phyloP scores from a whole-genome alignment of 2,113 vertebrate species.

The Antigone vipio region DNA sequence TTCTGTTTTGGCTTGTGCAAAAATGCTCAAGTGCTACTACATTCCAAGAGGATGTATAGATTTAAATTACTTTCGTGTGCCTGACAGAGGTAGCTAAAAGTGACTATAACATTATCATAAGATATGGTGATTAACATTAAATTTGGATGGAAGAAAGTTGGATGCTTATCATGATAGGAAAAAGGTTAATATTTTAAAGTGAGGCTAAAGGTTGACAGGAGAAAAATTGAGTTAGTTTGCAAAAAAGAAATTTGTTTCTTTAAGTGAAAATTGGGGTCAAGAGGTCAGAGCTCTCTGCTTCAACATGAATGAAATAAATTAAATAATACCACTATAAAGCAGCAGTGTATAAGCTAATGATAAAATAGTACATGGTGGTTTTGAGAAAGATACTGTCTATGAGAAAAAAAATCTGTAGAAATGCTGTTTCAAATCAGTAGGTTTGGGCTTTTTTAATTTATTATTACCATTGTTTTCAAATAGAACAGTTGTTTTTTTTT shows the following conservation, averaged over 20 bases:
- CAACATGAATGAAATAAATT: conserved; percentile 79
- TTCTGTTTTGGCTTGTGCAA: not conserved
- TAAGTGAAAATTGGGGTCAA: conserved; percentile 84
- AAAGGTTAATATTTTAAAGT: conserved; percentile 82
- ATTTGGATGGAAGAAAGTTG: conserved; percentile 67
- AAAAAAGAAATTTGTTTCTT: conserved; percentile 82
- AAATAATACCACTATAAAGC: conserved; percentile 70
- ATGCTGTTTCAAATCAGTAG: not conserved
- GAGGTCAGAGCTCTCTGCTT: conserved; percentile 70
- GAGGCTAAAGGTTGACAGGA: conserved; percentile 80
- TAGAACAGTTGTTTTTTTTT: not conserved
- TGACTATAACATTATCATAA: conserved; percentile 59
- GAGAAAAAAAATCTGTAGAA: conserved; percentile 13
- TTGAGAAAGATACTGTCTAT: conserved; percentile 25
- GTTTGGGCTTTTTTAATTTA: not conserved
- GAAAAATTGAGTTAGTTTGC: conserved; percentile 84
- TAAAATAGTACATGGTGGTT: conserved; percentile 48
- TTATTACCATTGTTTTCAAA: conserved; percentile 8
- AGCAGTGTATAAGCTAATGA: conserved; percentile 59
- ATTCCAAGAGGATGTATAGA: not conserved
- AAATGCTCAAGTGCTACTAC: not conserved
- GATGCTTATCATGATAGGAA: conserved; percentile 67
- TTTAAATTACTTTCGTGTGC: conserved; percentile 41
- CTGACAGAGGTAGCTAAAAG: conserved; percentile 28
- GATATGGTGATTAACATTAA: conserved; percentile 64